phyloP scores from a whole-genome alignment of 2,888 invertebrate genomes.

The Melinaea marsaeus region DNA sequence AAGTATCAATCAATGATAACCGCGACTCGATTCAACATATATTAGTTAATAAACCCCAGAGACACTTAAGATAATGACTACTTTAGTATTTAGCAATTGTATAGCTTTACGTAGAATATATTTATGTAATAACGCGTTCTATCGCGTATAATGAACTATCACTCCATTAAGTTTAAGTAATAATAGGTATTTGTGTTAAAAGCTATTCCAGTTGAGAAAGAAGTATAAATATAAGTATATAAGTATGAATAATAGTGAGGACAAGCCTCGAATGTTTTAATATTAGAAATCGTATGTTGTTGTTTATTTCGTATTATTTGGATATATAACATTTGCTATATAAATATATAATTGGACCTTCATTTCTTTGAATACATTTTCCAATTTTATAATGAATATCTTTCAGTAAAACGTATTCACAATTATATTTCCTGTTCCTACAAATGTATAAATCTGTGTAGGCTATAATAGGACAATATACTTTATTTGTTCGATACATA shows the following conservation, averaged over 20 bases:
- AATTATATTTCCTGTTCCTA: not conserved
- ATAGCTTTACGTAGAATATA: too few relatives aligned
- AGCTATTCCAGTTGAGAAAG: too few relatives aligned
- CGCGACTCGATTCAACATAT: not conserved
- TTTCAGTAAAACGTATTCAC: not conserved
- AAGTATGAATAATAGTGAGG: too few relatives aligned
- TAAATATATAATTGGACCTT: constrained; percentile 14
- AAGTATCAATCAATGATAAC: not conserved
- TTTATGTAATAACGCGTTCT: too few relatives aligned
- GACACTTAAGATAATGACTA: too few relatives aligned
- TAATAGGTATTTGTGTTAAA: too few relatives aligned
- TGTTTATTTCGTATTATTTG: not conserved
- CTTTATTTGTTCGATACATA: not conserved
- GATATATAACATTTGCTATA: constrained; percentile 6
- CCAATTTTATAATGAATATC: constrained; percentile 4
- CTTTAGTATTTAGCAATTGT: too few relatives aligned
- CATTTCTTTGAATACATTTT: constrained; percentile 10
- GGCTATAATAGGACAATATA: not conserved
- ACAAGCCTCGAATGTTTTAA: too few relatives aligned
- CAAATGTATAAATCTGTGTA: not conserved
- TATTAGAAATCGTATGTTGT: not conserved
- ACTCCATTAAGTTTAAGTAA: too few relatives aligned
- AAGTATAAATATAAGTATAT: too few relatives aligned
- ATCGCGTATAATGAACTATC: too few relatives aligned
- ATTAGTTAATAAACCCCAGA: not conserved